phyloP scores from a whole-genome alignment of 1,140 invertebrate species.

The Acromyrmex charruanus region DNA sequence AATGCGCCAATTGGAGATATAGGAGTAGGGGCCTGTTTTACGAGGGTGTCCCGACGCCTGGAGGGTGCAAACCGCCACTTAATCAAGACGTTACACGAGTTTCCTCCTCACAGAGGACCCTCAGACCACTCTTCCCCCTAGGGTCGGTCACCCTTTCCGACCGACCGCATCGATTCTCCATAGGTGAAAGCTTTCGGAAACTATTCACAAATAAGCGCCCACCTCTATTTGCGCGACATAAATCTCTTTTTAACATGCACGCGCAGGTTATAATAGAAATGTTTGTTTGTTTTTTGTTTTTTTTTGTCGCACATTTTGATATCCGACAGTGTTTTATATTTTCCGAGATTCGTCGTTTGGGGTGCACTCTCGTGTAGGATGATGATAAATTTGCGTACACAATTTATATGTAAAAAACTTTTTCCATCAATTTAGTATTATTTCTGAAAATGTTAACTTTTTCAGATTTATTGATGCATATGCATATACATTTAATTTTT shows the following conservation, averaged over 20 bases:
- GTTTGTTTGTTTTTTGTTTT: not conserved
- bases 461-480: not conserved
- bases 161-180: conserved; percentile 54
- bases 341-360: not conserved
- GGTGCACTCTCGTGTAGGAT: not conserved
- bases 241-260: conserved; percentile 22
- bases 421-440: conserved; percentile 8
- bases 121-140: conserved; percentile 63
- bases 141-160: conserved; percentile 56
- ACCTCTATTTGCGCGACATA: conserved; percentile 4
- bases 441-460: not conserved
- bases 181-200: conserved; percentile 59
- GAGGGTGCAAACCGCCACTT: conserved; percentile 79
- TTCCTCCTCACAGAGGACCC: conserved; percentile 72
- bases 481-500: not conserved
- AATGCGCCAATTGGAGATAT: conserved; percentile 73
- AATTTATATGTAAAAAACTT: not conserved
- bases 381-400: conserved; percentile 25
- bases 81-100: conserved; percentile 80
- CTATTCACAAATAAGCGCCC: conserved; percentile 46
- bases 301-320: not conserved
- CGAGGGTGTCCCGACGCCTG: conserved; percentile 66
- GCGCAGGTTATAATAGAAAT: conserved; percentile 5
- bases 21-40: conserved; percentile 68
- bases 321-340: conserved; percentile 4